Base-by-base conservation (phyloP, 2,888 invertebrate genomes). In the Drosophila nigritarsus region DNA sequence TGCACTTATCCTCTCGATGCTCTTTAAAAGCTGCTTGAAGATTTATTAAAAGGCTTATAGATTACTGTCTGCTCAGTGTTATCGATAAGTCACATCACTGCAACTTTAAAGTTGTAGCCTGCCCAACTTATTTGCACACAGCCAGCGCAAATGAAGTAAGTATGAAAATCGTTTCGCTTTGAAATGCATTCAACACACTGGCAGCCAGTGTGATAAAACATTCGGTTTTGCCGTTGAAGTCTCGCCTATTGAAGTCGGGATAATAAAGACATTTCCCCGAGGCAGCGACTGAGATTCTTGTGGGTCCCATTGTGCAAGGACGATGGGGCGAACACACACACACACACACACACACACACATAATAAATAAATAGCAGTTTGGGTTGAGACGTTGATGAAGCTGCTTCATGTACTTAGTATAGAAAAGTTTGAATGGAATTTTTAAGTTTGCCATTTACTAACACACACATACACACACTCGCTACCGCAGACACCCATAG, bases 391-490 rank as follows among this genome's bases (percentile, higher is more conserved):
- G 40, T 11, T 2, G 64, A 38, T 24, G 67, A 29, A 27, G 48
- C n/a, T 58, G 56, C 42, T 51, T 55, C 66, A 61, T 58, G 63
- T 66, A 64, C 49, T 61, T 65, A 53, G 65, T 53, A 75, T 72
- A 80, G 62, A 83, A 87, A 87, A 88, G 73, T 83, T 89, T 90
- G 87, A 89, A 89, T 89, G 87, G 90, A 90, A 90, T 89, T 90
- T 91, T 89, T 83, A 90, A 91, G 87, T 91, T 90, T 83, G 80
- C 83, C 88, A 86, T 86, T 86, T 85, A 85, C 90, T 75, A 81
- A 83, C 82, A 88, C 73, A 70, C 45, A 49, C 55, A 64, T 50
- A 55, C 48, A 67, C 45, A 63, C 48, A 56, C 27, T 30, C 15
- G 36, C 6, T 36, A 7, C 13, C 6, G 3, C 42, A 13, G 20